phyloP scores from a whole-genome alignment of 2,888 invertebrate genomes.

The Heliconius erato region DNA sequence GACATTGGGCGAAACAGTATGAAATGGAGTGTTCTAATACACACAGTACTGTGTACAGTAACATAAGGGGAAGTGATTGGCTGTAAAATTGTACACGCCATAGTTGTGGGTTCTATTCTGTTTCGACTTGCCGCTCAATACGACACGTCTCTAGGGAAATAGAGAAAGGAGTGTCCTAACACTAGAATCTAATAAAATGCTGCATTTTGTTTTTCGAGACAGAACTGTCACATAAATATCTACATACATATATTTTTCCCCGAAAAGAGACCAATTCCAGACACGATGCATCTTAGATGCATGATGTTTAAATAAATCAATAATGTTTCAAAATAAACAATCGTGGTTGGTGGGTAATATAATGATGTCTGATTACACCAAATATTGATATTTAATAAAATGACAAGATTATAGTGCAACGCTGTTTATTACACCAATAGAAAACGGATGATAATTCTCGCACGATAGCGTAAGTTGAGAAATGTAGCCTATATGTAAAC shows the following conservation, averaged over 20 bases:
- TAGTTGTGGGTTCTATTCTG: no score
- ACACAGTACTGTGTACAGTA: no score
- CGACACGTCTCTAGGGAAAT: not conserved
- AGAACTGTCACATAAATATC: not conserved
- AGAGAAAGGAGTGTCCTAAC: not conserved
- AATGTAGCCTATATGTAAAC: not conserved
- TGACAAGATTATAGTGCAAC: not conserved
- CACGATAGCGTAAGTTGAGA: not conserved
- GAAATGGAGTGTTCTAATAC: no score
- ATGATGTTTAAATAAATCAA: no score
- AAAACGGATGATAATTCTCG: not conserved
- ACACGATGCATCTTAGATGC: no score
- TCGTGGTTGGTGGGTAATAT: not conserved
- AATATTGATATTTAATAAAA: constrained; percentile 24
- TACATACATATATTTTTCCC: no score
- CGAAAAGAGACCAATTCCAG: not conserved
- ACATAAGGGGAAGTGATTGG: no score
- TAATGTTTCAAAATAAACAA: not conserved
- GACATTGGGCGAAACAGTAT: no score
- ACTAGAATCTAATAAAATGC: not conserved
- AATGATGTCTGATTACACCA: not conserved
- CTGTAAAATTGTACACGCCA: no score
- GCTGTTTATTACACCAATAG: not conserved
- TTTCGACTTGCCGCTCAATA: not conserved
- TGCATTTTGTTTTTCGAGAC: no score